phyloP scores from a whole-genome alignment of 2,888 invertebrate species.

The Muschampia plurimacula region DNA sequence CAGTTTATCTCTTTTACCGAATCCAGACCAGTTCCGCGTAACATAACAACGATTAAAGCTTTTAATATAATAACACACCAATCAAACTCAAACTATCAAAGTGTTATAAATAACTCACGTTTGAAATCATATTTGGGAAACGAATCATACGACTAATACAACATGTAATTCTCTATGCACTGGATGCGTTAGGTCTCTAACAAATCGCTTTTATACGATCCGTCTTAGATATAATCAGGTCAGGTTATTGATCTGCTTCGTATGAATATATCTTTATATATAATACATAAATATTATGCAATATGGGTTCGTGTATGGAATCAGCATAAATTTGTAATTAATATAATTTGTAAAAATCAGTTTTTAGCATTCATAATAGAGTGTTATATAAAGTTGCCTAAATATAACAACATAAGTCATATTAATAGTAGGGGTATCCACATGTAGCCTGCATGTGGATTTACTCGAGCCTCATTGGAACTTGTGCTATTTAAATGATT shows the following conservation, averaged over 20 bases:
- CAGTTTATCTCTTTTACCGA: neutral
- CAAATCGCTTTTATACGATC: conserved; percentile 21
- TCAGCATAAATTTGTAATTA: neutral
- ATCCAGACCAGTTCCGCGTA: neutral
- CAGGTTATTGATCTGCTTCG: neutral
- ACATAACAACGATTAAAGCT: neutral
- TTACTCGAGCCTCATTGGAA: too few relatives aligned
- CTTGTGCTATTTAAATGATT: too few relatives aligned
- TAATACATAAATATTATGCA: neutral
- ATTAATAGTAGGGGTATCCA: too few relatives aligned
- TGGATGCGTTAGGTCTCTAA: conserved; percentile 8
- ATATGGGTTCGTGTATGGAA: neutral
- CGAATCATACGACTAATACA: conserved; percentile 8
- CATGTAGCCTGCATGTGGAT: too few relatives aligned
- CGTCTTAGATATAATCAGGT: conserved; percentile 11
- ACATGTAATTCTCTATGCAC: conserved; percentile 22
- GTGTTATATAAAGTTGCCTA: too few relatives aligned
- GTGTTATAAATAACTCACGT: conserved; percentile 42
- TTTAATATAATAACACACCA: neutral
- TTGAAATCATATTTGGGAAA: conserved; percentile 42
- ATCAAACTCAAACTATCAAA: neutral
- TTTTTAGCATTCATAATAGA: too few relatives aligned
- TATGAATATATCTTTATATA: neutral
- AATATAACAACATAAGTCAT: too few relatives aligned
- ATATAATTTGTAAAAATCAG: too few relatives aligned